Conservation (phyloP, 1,140 invertebrate genomes). For the Saccostrea cuccullata region DNA sequence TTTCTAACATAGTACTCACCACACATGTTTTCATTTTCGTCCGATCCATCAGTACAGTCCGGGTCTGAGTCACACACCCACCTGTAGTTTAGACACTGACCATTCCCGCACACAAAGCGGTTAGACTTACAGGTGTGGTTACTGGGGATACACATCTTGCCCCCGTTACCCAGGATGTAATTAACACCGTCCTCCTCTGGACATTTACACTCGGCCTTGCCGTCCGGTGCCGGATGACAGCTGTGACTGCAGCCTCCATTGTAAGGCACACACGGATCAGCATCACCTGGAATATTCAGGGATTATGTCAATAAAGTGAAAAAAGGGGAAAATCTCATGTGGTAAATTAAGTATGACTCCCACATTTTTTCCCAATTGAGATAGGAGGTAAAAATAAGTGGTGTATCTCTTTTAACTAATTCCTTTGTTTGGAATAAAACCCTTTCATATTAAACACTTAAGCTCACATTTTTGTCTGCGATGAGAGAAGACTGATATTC, state of each 20-base stretch:
- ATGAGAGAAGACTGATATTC: constrained; percentile 92
- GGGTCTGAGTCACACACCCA: constrained; percentile 96
- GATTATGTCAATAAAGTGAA: too few species aligned
- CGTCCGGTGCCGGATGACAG: constrained; percentile 92
- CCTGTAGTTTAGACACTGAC: constrained; percentile 95
- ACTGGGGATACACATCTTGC: constrained; percentile 74
- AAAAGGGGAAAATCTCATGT: too few species aligned
- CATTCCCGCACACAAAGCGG: constrained; percentile 96
- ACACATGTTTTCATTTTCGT: constrained; percentile 98
- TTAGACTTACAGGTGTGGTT: constrained; percentile 88
- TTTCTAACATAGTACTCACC: constrained; percentile 80
- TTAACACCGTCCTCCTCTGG: constrained; percentile 51
- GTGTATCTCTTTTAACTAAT: too few species aligned
- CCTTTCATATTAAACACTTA: not conserved
- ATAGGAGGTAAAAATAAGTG: too few species aligned
- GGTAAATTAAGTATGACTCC: too few species aligned
- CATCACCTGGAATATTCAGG: constrained; percentile 76
- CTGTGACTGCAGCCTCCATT: constrained; percentile 98
- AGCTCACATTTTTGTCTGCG: constrained; percentile 86
- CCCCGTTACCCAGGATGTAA: constrained; percentile 62
- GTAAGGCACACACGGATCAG: constrained; percentile 92
- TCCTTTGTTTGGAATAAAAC: too few species aligned
- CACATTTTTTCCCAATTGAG: too few species aligned
- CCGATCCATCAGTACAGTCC: constrained; percentile 95
- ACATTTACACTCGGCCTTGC: constrained; percentile 80